Evolutionary conservation across 2,888 invertebrate genomes (phyloP).

Genomic region (Nematopogon swammerdamellus): DNA sequence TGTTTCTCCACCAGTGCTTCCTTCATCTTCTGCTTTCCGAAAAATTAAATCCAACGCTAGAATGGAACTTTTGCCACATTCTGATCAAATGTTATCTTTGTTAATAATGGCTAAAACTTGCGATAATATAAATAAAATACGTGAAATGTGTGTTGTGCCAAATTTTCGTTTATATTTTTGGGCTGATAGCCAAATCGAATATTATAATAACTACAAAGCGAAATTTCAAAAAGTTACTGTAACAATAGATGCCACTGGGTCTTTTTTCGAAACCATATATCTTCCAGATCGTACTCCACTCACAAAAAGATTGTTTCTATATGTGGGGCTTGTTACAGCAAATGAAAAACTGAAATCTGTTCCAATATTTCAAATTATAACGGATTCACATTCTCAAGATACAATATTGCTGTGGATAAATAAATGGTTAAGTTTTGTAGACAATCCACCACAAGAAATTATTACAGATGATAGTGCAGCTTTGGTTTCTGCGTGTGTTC

Average conservation of each 20-base stretch:
- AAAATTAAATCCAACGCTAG: slow-evolving; percentile 11
- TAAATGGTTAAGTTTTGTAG: slow-evolving; percentile 11
- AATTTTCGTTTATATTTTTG: slow-evolving; percentile 13
- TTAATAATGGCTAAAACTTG: slow-evolving; percentile 9
- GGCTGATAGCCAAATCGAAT: slow-evolving; percentile 12
- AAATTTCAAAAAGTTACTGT: slow-evolving; percentile 9
- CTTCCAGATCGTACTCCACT: slow-evolving; percentile 11
- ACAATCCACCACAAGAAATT: slow-evolving; percentile 12
- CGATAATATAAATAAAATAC: slow-evolving; percentile 9
- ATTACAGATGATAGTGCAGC: slow-evolving; percentile 9
- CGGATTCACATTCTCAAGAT: slow-evolving; percentile 11
- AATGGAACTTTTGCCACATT: slow-evolving; percentile 11
- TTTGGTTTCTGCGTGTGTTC: slow-evolving; percentile 1
- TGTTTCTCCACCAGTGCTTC: slow-evolving; percentile 11
- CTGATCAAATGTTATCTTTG: slow-evolving; percentile 11
- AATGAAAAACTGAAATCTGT: slow-evolving; percentile 9
- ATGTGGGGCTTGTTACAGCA: slow-evolving; percentile 11
- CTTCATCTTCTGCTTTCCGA: slow-evolving; percentile 10
- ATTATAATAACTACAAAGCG: slow-evolving; percentile 8
- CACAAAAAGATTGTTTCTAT: slow-evolving; percentile 12
- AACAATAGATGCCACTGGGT: slow-evolving; percentile 13
- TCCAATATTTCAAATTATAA: slow-evolving; percentile 12
- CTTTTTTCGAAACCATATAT: slow-evolving; percentile 8
- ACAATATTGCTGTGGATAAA: slow-evolving; percentile 11
- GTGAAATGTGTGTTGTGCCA: slow-evolving; percentile 11